A percentile compares a stretch with the other conserved stretches of the same genome.
phyloP scores from a whole-genome alignment of 2,113 vertebrate genomes.

The Myiozetetes cayanensis region DNA sequence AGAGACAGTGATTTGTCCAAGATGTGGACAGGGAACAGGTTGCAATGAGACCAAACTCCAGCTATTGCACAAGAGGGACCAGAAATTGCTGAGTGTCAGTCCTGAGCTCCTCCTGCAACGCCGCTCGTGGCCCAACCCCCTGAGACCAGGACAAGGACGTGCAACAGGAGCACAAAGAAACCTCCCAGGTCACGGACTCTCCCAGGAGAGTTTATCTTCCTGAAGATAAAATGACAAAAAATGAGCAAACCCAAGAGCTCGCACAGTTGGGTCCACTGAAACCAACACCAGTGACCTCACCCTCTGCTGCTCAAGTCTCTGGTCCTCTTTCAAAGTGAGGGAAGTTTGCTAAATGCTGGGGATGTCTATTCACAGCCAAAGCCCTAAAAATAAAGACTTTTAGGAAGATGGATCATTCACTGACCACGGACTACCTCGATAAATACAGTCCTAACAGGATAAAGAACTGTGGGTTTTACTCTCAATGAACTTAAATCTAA shows the following conservation, averaged over 20 bases:
- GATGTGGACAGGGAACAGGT: rapidly evolving
- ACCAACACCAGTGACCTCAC: rapidly evolving
- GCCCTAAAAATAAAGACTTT: background rate
- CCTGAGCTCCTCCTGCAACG: background rate
- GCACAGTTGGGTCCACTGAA: rapidly evolving
- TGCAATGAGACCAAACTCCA: background rate
- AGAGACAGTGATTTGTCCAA: background rate
- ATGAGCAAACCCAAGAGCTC: no score
- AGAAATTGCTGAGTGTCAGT: rapidly evolving
- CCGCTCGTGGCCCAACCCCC: rapidly evolving
- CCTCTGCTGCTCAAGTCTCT: background rate
- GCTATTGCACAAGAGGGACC: rapidly evolving
- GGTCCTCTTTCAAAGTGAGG: rapidly evolving
- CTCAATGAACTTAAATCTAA: background rate
- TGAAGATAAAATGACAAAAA: rapidly evolving
- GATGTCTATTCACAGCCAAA: rapidly evolving
- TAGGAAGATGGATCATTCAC: rapidly evolving
- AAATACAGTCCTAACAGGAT: background rate
- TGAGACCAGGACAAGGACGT: rapidly evolving
- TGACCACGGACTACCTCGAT: rapidly evolving
- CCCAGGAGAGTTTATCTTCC: background rate
- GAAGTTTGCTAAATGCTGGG: rapidly evolving
- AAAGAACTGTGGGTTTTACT: background rate
- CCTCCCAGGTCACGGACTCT: rapidly evolving
- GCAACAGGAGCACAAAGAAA: rapidly evolving